Evolutionary conservation across 1,140 invertebrate species (phyloP), one percentile per base, ranked within the genome.

Genomic region (Aphaenogaster floridana): DNA sequence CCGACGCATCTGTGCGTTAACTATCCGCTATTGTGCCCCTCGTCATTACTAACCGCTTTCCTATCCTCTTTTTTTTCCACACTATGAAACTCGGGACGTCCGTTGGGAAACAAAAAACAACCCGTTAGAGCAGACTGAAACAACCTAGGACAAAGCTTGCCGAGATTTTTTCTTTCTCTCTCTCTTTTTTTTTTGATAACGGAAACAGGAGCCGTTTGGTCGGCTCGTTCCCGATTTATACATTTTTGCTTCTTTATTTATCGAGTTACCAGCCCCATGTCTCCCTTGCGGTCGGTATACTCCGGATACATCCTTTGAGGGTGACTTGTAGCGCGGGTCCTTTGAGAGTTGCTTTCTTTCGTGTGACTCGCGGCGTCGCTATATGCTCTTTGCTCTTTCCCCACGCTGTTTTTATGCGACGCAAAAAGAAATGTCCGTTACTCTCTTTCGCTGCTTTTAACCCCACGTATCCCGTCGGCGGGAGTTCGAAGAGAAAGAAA

Each of bases 21-120:
- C 87, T 92, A 89, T 87, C 85, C 28, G 17, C 64, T 76, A 92
- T 92, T 91, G 91, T 92, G 72, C 86, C 57, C 57, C 9, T 34
- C 61, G 50, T 74, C 48, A 57, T 74, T 61, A 72, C 80, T 36
- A 74, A 74, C 80, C 54, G 48, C 36, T 78, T 66, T 80, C 4
- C 50, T 68, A 52, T 17, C 28, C 21, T 77, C n/a, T 64, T 17
- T 54, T 54, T 39, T 39, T 69, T 34, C 36, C 6, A 28, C 54
- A 50, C 4, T 42, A 76, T 39, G 54, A 42, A 48, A 74, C 50
- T 42, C 63, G 39, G 80, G 0, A 21, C 39, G 17, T 13, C 54
- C 80, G 54, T 48, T 48, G 54, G 54, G 28, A 74, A 39, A 42
- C 45, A 54, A 81, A 81, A 36, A 42, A 36, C 9, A 57, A 57